These are phyloP conservation scores for Aphidius colemani DNA, from an alignment of 2,888 invertebrate genomes.

Conservation along the genomic window DNA sequence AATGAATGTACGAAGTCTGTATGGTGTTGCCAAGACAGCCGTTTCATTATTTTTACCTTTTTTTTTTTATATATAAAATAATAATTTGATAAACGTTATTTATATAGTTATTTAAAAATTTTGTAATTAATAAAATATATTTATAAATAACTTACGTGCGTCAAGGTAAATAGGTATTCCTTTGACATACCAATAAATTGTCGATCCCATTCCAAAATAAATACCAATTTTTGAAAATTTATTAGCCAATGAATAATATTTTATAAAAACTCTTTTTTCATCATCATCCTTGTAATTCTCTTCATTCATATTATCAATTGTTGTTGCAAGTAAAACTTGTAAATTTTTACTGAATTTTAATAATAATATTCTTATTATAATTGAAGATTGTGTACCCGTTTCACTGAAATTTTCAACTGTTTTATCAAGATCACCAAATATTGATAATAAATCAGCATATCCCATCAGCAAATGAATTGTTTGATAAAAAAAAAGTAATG, in stretches of 20 bases:
- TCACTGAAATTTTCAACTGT: constrained; percentile 19
- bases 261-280: constrained; percentile 31
- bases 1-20: constrained; percentile 1
- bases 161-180: constrained; percentile 27
- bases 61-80: neutral
- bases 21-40: neutral
- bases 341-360: neutral
- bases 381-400: neutral
- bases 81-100: no score
- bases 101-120: no score
- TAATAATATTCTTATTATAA: constrained; percentile 1
- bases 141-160: constrained; percentile 33
- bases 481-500: constrained; percentile 20
- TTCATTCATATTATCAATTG: constrained; percentile 17
- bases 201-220: constrained; percentile 12
- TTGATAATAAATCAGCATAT: constrained; percentile 22
- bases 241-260: constrained; percentile 29
- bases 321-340: neutral
- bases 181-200: constrained; percentile 23
- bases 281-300: constrained; percentile 16
- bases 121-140: no score
- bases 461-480: constrained; percentile 21
- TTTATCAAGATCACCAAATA: constrained; percentile 19
- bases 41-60: constrained; percentile 8
- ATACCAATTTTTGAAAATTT: constrained; percentile 20